Conservation (phyloP, 1,140 invertebrate genomes). For the Brachystomella parvula region DNA sequence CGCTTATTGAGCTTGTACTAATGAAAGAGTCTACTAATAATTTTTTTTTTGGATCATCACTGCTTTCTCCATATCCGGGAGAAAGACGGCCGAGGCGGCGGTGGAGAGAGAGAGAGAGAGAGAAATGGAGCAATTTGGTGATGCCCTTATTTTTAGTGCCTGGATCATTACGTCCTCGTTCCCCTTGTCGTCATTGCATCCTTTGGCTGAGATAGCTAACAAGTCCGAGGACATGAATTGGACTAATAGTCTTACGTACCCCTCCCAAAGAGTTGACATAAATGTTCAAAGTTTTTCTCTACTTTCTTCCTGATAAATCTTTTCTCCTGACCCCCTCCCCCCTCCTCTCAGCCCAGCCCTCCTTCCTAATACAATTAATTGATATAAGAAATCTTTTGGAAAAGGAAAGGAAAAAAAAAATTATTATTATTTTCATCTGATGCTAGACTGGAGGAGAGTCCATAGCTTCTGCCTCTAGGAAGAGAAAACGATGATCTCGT, state of each 20-base stretch:
- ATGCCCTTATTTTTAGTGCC: conserved; percentile 2
- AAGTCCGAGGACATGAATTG: conserved; percentile 8
- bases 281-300: conserved; percentile 16
- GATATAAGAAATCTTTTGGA: conserved; percentile 9
- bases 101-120: neutral
- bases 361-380: conserved; percentile 4
- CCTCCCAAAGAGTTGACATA: conserved; percentile 3
- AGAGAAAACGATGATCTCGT: neutral
- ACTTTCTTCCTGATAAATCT: neutral
- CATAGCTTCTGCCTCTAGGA: neutral
- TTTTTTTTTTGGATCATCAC: too few relatives aligned
- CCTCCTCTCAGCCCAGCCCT: neutral
- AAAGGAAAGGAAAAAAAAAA: conserved; percentile 1
- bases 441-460: neutral
- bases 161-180: neutral
- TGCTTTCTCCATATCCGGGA: too few relatives aligned
- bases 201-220: neutral
- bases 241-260: conserved; percentile 1
- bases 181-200: conserved; percentile 4
- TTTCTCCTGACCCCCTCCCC: neutral
- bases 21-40: too few relatives aligned
- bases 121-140: conserved; percentile 10
- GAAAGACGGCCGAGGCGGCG: too few relatives aligned
- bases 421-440: neutral
- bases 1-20: too few relatives aligned